Percentiles rank a stretch among this genome's conserved stretches.
These are phyloP conservation scores for Rhagonycha fulva DNA, from an alignment of 2,888 invertebrate species.

Conservation along the genomic window DNA sequence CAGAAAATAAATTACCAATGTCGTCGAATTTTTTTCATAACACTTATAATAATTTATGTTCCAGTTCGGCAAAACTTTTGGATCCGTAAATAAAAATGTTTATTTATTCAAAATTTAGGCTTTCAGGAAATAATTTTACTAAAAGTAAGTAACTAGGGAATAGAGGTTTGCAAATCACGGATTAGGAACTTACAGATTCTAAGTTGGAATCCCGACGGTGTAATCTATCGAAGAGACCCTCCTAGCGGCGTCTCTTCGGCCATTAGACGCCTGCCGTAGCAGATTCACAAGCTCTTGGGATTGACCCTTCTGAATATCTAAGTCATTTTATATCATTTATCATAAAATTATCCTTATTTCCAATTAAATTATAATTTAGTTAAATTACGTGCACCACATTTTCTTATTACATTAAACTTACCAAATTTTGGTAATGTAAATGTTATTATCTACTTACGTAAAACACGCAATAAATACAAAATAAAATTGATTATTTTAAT, in stretches of 20 bases:
- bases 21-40: slow-evolving; percentile 17
- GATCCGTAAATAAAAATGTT: not conserved
- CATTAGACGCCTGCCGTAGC: slow-evolving; percentile 45
- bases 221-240: slow-evolving; percentile 52
- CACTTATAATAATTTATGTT: not conserved
- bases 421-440: not conserved
- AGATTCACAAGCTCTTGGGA: slow-evolving; percentile 43
- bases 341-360: slow-evolving; percentile 48
- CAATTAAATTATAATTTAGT: slow-evolving; percentile 45
- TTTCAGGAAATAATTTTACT: not conserved
- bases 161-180: slow-evolving; percentile 51
- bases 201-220: slow-evolving; percentile 53
- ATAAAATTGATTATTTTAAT: not conserved
- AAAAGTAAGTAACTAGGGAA: slow-evolving; percentile 27
- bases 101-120: not conserved
- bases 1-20: slow-evolving; percentile 32
- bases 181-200: slow-evolving; percentile 51
- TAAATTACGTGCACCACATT: slow-evolving; percentile 5
- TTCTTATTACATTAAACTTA: not conserved
- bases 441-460: not conserved
- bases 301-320: slow-evolving; percentile 47
- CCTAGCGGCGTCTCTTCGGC: slow-evolving; percentile 49
- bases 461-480: not conserved
- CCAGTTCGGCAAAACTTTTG: not conserved
- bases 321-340: slow-evolving; percentile 49